phyloP scores from a whole-genome alignment of 53 echinoderm and acorn worm species.

The Echinarachnius parma region DNA sequence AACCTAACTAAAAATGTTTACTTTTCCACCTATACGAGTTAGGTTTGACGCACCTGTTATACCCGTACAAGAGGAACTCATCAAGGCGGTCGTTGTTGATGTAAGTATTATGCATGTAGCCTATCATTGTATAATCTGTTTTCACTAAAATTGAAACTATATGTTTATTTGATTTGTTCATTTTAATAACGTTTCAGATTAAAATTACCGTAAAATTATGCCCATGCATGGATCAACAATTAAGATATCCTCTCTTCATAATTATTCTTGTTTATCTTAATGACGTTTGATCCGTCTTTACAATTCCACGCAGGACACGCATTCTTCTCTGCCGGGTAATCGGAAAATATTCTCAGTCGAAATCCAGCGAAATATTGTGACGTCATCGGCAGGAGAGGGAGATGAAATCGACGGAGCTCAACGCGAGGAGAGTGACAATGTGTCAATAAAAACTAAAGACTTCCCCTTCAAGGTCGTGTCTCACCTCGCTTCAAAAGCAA shows the following conservation, averaged over 20 bases:
- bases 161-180: no score
- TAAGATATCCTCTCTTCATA: no score
- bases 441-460: constrained; percentile 7
- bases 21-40: no score
- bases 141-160: no score
- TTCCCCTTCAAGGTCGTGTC: constrained; percentile 40
- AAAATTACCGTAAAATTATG: no score
- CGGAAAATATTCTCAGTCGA: constrained; percentile 16
- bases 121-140: no score
- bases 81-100: constrained; percentile 9
- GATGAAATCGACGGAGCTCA: constrained; percentile 21
- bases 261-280: no score
- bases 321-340: constrained; percentile 26
- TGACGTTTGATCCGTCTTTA: no score
- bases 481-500: constrained; percentile 9
- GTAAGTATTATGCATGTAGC: constrained; percentile 17
- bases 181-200: no score
- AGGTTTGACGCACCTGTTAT: constrained; percentile 11
- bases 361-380: constrained; percentile 19
- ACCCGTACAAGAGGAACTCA: constrained; percentile 19
- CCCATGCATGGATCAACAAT: no score
- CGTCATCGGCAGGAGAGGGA: not conserved
- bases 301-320: constrained; percentile 11
- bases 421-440: not conserved
- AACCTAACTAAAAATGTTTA: no score